phyloP scores from a whole-genome alignment of 2,113 vertebrate genomes.

The Orthonyx spaldingii region DNA sequence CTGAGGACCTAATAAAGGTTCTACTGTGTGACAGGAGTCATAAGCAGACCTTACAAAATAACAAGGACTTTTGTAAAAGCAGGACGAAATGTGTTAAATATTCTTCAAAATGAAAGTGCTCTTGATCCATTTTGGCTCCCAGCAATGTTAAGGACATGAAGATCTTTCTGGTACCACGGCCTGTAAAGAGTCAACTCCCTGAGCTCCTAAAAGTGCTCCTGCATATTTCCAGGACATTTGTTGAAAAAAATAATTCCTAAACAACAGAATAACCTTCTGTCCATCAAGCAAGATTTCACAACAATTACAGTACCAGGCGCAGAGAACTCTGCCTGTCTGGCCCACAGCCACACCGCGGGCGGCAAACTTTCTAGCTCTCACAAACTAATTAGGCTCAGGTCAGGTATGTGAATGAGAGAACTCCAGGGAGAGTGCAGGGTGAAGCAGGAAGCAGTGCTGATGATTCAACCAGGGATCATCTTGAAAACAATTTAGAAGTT shows the following conservation, averaged over 20 bases:
- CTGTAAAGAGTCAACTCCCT: background rate
- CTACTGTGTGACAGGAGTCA: background rate
- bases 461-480: slow-evolving; percentile 17
- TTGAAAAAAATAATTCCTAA: background rate
- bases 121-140: background rate
- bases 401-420: slow-evolving; percentile 37
- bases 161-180: background rate
- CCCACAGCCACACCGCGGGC: slow-evolving; percentile 19
- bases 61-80: background rate
- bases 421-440: background rate
- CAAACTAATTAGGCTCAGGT: slow-evolving; percentile 40
- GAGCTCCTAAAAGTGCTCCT: background rate
- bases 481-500: background rate
- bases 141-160: background rate
- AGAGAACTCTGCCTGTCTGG: slow-evolving; percentile 53
- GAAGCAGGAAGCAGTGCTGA: background rate
- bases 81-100: background rate
- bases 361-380: slow-evolving; percentile 25
- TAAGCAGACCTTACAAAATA: background rate
- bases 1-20: background rate
- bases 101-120: background rate
- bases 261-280: slow-evolving; percentile 17
- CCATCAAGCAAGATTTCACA: slow-evolving; percentile 48
- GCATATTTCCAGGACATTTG: slow-evolving; percentile 5
- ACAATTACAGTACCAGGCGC: slow-evolving; percentile 59